A percentile compares a stretch with the other conserved stretches of the same genome.
Conservation (phyloP, 2,113 vertebrate genomes). For the Gasterosteus aculeatus region DNA sequence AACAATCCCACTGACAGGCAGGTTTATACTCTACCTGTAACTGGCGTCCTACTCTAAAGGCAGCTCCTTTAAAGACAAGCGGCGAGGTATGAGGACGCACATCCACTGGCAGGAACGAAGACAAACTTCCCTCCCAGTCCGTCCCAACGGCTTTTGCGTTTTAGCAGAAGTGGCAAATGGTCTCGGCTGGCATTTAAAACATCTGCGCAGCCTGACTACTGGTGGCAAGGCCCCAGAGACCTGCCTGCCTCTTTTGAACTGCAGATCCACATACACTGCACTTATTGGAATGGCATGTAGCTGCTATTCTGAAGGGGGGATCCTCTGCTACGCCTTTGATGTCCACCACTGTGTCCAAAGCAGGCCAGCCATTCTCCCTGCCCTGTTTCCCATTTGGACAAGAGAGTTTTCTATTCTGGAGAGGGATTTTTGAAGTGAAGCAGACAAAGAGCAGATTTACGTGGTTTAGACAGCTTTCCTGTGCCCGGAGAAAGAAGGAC, state of each 20-base stretch:
- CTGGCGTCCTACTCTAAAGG: neutral
- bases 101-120: conserved; percentile 46
- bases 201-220: conserved; percentile 74
- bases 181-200: conserved; percentile 73
- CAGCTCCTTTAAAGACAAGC: neutral
- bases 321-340: conserved; percentile 76
- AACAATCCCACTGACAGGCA: neutral
- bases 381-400: conserved; percentile 72
- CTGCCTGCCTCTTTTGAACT: conserved; percentile 78
- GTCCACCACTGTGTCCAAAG: conserved; percentile 76
- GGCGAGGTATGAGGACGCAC: conserved; percentile 4
- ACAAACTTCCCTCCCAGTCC: conserved; percentile 45
- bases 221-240: conserved; percentile 70
- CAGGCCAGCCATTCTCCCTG: conserved; percentile 54
- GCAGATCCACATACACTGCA: conserved; percentile 69
- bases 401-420: conserved; percentile 55
- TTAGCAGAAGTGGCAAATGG: conserved; percentile 70
- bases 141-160: conserved; percentile 52
- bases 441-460: conserved; percentile 66
- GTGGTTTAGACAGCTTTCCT: conserved; percentile 64
- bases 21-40: neutral
- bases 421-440: conserved; percentile 66
- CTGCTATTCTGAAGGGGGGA: conserved; percentile 75
- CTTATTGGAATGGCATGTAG: conserved; percentile 82
- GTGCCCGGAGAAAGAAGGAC: conserved; percentile 13